Evolutionary conservation across 2,113 vertebrate genomes (phyloP).

Genomic region (Elachura formosa): DNA sequence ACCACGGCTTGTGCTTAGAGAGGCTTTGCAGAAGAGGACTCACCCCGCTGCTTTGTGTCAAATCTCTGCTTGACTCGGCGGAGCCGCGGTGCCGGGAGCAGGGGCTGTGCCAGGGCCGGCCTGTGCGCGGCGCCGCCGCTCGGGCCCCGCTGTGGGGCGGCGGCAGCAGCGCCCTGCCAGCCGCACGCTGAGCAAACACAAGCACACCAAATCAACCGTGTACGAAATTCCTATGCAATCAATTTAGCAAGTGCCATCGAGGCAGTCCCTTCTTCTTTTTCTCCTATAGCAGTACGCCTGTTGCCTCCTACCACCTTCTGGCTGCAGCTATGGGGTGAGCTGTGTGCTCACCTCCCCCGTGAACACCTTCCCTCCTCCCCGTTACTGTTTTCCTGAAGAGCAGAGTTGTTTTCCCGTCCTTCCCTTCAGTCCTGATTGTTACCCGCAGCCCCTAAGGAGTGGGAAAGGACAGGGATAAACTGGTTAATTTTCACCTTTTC

Average conservation of each 20-base stretch:
- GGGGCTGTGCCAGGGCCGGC: neutral
- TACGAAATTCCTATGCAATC: neutral
- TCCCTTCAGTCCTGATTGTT: neutral
- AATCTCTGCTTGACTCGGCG: accelerated
- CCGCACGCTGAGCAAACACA: neutral
- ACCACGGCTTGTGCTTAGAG: neutral
- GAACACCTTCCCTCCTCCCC: neutral
- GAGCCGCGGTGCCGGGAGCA: accelerated
- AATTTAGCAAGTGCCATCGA: neutral
- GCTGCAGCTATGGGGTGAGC: neutral
- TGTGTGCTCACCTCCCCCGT: neutral
- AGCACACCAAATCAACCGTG: neutral
- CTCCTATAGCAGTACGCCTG: neutral
- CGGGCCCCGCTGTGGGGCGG: accelerated
- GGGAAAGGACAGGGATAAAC: neutral
- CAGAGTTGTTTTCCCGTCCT: neutral
- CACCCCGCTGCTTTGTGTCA: neutral
- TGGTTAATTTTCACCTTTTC: neutral
- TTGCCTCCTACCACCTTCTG: constrained; percentile 16
- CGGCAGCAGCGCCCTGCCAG: accelerated
- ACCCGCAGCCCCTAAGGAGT: neutral
- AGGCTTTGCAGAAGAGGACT: accelerated
- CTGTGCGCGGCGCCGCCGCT: accelerated
- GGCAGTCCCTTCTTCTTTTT: neutral
- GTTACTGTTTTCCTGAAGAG: neutral